Evolutionary conservation across 2,888 invertebrate genomes (phyloP).

Genomic region (Pimpla rufipes): DNA sequence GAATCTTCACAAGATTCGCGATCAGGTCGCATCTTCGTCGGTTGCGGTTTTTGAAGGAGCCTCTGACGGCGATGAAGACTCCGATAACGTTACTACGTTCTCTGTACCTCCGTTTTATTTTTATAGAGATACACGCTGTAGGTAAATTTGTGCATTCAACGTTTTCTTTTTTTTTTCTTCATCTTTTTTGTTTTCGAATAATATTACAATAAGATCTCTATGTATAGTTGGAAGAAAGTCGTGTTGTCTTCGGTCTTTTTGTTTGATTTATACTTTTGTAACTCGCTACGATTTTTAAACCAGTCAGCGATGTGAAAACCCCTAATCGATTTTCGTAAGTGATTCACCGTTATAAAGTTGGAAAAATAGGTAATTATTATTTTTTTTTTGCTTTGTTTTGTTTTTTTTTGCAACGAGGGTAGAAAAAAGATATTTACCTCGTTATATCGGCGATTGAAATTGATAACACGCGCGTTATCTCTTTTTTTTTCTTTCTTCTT

Average conservation of each 20-base stretch:
- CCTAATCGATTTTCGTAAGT: conserved; percentile 50
- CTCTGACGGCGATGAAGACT: neutral
- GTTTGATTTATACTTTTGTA: conserved; percentile 37
- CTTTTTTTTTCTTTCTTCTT: conserved; percentile 34
- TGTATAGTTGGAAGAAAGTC: conserved; percentile 61
- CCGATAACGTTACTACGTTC: conserved; percentile 15
- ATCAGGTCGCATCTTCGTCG: neutral
- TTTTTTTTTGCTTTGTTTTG: conserved; percentile 54
- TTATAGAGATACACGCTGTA: conserved; percentile 55
- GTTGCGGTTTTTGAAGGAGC: neutral
- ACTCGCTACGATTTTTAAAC: conserved; percentile 40
- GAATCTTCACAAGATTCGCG: neutral
- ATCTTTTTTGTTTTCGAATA: too few relatives aligned
- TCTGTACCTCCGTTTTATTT: conserved; percentile 11
- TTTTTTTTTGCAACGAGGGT: conserved; percentile 67
- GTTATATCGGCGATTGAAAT: conserved; percentile 43
- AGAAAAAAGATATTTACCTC: conserved; percentile 57
- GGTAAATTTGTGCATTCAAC: conserved; percentile 64
- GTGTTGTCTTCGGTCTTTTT: conserved; percentile 36
- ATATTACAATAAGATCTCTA: conserved; percentile 56
- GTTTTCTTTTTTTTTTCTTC: too few relatives aligned
- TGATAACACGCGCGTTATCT: conserved; percentile 21
- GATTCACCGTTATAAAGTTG: conserved; percentile 79
- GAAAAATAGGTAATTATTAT: conserved; percentile 79
- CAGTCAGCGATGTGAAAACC: conserved; percentile 56